phyloP scores from a whole-genome alignment of 2,797 vertebrate species.

The Petrocephalus sullivani region DNA sequence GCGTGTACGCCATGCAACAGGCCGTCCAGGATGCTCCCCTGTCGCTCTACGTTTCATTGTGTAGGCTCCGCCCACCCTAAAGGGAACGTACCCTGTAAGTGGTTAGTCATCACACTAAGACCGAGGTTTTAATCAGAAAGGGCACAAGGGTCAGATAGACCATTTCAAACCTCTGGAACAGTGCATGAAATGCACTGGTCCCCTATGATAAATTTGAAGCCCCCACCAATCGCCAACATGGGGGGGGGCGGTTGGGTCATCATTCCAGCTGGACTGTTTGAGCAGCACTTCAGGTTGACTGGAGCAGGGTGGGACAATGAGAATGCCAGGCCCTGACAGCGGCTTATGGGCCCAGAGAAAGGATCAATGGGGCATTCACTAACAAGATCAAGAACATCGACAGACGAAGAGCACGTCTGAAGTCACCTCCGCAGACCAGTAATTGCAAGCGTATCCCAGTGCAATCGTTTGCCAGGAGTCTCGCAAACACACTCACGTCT shows the following conservation, averaged over 20 bases:
- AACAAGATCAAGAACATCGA: slow-evolving; percentile 20
- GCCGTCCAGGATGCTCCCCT: not conserved
- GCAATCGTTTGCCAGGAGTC: not conserved
- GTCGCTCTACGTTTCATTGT: not conserved
- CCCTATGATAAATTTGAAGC: not conserved
- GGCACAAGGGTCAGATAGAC: not conserved
- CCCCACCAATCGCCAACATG: not conserved
- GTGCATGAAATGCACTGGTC: not conserved
- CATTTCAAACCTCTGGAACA: not conserved
- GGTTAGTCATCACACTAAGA: not conserved
- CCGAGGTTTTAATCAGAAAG: not conserved
- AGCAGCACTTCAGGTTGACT: not conserved
- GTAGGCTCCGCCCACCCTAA: not conserved
- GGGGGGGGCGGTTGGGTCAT: not conserved
- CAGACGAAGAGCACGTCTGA: not conserved
- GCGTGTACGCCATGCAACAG: not conserved
- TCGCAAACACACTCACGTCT: not conserved
- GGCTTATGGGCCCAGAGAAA: not conserved
- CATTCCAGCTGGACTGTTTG: not conserved
- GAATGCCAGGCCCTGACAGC: not conserved
- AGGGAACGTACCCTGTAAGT: not conserved
- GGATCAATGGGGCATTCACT: slow-evolving; percentile 19
- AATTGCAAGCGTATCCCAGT: not conserved
- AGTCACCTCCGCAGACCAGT: slow-evolving; percentile 15
- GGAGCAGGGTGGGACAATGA: not conserved